These are phyloP conservation scores for Heterotis niloticus DNA, from an alignment of 2,113 vertebrate species.

Conservation along the genomic window DNA sequence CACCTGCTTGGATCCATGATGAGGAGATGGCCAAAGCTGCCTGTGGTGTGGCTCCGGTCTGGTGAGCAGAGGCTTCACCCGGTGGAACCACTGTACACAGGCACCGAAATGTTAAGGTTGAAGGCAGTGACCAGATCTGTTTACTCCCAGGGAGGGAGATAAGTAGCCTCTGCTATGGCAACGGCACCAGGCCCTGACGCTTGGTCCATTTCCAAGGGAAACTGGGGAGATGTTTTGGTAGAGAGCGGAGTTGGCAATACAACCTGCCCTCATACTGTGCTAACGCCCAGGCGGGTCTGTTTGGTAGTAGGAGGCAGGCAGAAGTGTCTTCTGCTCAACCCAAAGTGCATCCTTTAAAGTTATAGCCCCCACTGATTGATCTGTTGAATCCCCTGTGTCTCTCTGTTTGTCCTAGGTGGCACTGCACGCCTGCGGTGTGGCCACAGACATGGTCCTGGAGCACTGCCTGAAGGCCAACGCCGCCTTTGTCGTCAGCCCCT, in stretches of 20 bases:
- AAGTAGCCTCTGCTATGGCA: slow-evolving; percentile 19
- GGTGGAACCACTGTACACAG: not conserved
- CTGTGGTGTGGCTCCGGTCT: not conserved
- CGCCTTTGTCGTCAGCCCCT: slow-evolving; percentile 85
- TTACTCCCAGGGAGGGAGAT: not conserved
- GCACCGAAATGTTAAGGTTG: not conserved
- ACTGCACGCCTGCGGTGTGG: slow-evolving; percentile 90
- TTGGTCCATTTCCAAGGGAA: slow-evolving; percentile 26
- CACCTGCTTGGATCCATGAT: not conserved
- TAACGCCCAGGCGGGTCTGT: no score
- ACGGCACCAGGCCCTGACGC: not conserved
- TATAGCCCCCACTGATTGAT: not conserved
- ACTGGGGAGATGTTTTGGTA: slow-evolving; percentile 30
- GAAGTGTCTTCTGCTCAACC: not conserved
- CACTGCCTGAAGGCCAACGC: slow-evolving; percentile 77
- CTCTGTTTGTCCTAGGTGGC: slow-evolving; percentile 73
- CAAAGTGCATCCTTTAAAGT: not conserved
- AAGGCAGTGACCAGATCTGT: not conserved
- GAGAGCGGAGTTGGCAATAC: not conserved
- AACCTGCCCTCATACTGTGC: not conserved
- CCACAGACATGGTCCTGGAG: slow-evolving; percentile 94
- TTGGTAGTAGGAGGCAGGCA: not conserved
- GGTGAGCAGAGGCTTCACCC: not conserved
- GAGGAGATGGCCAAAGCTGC: not conserved
- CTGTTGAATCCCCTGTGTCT: slow-evolving; percentile 8